A percentile compares a stretch with the other conserved stretches of the same genome.
These are phyloP conservation scores for Eurypyga helias DNA, from an alignment of 2,113 vertebrate species.

Conservation along the genomic window DNA sequence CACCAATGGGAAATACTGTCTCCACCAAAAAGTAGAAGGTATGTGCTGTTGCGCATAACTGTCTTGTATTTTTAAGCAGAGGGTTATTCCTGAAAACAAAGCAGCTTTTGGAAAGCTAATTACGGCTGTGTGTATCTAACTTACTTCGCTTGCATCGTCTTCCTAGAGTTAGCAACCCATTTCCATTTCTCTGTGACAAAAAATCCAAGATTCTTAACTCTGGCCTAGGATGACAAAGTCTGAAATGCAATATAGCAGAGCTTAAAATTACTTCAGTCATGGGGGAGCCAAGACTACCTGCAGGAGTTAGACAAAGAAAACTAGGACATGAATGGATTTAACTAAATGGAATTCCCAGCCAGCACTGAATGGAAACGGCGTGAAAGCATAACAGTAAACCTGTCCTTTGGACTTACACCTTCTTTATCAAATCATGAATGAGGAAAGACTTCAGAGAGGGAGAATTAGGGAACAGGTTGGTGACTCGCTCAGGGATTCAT, in stretches of 20 bases:
- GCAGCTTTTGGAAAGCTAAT: neutral
- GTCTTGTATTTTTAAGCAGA: neutral
- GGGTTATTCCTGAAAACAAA: neutral
- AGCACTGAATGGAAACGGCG: neutral
- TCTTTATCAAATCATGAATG: neutral
- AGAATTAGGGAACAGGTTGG: neutral
- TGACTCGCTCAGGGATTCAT: neutral
- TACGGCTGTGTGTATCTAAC: neutral
- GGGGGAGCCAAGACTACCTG: neutral
- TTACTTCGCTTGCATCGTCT: neutral
- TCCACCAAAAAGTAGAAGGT: neutral
- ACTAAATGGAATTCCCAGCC: neutral
- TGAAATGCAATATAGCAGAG: neutral
- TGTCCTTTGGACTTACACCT: neutral
- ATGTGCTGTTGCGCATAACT: neutral
- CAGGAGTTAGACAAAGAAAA: neutral
- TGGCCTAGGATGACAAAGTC: neutral
- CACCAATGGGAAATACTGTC: neutral
- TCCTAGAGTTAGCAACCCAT: neutral
- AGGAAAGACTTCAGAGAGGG: neutral
- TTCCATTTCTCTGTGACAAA: neutral
- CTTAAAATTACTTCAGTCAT: neutral
- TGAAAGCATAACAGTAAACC: neutral
- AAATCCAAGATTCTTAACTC: neutral
- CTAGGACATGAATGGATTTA: neutral